Percentiles rank a stretch among this genome's conserved stretches.
Conservation (phyloP, 2,113 vertebrate genomes). For the Xenotilapia caudafasciata region DNA sequence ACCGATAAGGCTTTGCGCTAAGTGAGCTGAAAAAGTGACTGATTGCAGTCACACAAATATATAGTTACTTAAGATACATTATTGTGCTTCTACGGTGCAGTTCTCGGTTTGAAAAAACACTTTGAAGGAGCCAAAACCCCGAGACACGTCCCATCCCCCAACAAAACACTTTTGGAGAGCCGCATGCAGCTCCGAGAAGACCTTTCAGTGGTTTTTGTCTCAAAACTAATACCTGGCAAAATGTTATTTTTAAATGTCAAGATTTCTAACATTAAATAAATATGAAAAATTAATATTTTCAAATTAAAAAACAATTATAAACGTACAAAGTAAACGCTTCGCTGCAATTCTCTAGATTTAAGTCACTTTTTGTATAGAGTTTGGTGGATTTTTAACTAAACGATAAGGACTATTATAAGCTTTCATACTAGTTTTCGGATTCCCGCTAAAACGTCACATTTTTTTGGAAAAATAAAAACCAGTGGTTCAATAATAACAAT, state of each 20-base stretch:
- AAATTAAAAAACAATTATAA: background rate
- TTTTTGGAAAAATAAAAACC: background rate
- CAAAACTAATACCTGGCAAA: background rate
- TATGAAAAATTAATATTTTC: background rate
- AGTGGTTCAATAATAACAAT: background rate
- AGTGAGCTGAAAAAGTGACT: background rate
- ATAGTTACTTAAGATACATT: background rate
- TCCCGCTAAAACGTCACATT: background rate
- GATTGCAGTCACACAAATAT: background rate
- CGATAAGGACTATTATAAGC: background rate
- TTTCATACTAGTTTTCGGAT: background rate
- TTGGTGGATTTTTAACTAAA: background rate
- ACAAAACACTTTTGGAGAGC: slow-evolving; percentile 72
- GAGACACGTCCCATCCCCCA: slow-evolving; percentile 77
- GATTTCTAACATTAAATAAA: background rate
- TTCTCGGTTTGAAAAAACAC: background rate
- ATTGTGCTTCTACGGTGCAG: background rate
- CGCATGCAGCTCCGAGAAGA: background rate
- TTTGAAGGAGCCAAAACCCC: background rate
- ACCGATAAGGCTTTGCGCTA: slow-evolving; percentile 24
- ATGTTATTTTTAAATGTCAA: background rate
- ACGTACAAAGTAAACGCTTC: background rate
- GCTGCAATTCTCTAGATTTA: background rate
- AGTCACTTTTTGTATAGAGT: background rate
- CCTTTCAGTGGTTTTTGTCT: background rate